Conservation (phyloP, 2,113 vertebrate genomes). For the Aplodontia rufa region DNA sequence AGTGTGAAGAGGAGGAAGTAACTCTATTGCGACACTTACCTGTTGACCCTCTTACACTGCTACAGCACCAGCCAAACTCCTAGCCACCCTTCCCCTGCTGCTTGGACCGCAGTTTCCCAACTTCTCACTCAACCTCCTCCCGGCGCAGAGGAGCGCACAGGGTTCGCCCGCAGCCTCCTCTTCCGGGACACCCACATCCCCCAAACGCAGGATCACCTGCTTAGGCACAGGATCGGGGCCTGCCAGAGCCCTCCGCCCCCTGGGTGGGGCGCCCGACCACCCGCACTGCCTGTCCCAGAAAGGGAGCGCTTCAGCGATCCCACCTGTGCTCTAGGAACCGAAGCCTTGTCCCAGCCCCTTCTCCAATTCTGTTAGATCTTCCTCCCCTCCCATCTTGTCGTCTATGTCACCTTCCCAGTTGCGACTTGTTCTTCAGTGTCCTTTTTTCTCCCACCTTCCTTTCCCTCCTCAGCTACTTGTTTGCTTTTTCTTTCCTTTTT, state of each 20-base stretch:
- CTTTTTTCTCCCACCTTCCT: neutral
- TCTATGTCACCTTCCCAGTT: neutral
- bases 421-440: neutral
- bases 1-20: neutral
- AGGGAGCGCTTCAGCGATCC: neutral
- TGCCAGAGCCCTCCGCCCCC: fast-evolving
- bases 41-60: neutral
- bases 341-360: neutral
- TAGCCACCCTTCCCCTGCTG: neutral
- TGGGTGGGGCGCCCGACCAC: too few relatives aligned
- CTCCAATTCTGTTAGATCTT: neutral
- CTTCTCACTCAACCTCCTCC: fast-evolving
- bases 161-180: neutral
- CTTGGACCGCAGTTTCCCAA: neutral
- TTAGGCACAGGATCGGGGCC: fast-evolving
- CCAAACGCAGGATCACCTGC: neutral
- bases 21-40: neutral
- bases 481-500: neutral
- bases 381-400: neutral
- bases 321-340: neutral
- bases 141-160: neutral
- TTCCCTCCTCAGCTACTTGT: neutral
- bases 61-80: neutral
- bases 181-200: neutral
- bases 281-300: neutral